Evolutionary conservation across 2,113 vertebrate genomes (phyloP).

Genomic region (Parus major): DNA sequence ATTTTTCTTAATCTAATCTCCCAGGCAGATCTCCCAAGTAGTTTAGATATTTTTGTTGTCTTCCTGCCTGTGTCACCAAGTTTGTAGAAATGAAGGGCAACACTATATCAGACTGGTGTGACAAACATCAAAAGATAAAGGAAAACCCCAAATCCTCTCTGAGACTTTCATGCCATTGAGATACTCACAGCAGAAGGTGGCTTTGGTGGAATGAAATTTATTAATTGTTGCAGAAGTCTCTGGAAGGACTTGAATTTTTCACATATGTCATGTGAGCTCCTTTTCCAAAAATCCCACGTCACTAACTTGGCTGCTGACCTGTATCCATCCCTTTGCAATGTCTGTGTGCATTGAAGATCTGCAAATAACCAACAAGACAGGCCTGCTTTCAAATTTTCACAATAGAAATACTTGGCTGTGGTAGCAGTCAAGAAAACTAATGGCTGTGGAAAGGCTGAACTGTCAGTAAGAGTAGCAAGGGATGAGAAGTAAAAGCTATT

Average conservation of each 20-base stretch:
- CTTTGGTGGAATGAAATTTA: not conserved
- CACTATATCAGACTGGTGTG: not conserved
- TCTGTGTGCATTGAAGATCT: not conserved
- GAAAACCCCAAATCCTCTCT: not conserved
- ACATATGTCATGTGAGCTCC: not conserved
- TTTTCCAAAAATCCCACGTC: not conserved
- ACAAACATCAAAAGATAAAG: not conserved
- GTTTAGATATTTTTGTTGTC: not conserved
- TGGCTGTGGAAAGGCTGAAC: not conserved
- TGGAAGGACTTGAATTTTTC: not conserved
- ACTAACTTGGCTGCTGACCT: not conserved
- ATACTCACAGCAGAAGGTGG: not conserved
- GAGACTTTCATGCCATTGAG: not conserved
- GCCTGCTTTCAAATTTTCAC: not conserved
- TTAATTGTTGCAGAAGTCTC: not conserved
- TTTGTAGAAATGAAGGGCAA: not conserved
- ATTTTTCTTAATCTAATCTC: not conserved
- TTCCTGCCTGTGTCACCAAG: not conserved
- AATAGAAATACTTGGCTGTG: not conserved
- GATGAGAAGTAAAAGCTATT: not conserved
- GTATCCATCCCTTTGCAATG: fast-evolving
- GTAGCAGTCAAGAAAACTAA: not conserved
- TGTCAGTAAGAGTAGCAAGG: not conserved
- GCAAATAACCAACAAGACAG: not conserved
- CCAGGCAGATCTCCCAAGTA: not conserved